Conservation (phyloP, 2,113 vertebrate species). For the Albula goreensis region DNA sequence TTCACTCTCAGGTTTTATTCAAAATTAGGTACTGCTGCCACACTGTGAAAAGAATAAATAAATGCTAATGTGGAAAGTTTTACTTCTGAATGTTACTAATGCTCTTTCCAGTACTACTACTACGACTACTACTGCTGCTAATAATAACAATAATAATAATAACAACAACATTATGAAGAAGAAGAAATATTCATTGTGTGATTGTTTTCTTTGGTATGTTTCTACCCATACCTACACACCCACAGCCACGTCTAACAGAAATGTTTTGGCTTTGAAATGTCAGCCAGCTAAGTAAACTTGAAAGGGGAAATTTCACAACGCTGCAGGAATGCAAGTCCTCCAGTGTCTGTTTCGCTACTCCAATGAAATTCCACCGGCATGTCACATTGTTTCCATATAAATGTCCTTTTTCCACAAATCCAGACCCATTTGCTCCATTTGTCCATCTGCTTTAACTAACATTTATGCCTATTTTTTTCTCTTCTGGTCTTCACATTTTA, state of each 20-base stretch:
- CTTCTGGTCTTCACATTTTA: not conserved
- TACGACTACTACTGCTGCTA: too few relatives aligned
- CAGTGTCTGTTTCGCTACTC: not conserved
- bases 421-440: not conserved
- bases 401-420: not conserved
- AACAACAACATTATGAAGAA: too few relatives aligned
- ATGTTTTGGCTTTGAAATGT: not conserved
- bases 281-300: not conserved
- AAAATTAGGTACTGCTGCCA: too few relatives aligned
- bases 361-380: not conserved
- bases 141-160: too few relatives aligned
- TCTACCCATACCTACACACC: not conserved
- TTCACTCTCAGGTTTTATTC: too few relatives aligned
- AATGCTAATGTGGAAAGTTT: too few relatives aligned
- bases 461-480: not conserved
- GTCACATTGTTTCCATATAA: not conserved
- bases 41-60: too few relatives aligned
- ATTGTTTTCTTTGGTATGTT: too few relatives aligned
- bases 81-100: too few relatives aligned
- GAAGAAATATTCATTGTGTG: too few relatives aligned
- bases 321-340: not conserved
- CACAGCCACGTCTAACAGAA: not conserved
- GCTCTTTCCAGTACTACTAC: too few relatives aligned
- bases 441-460: not conserved
- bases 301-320: constrained; percentile 9